Evolutionary conservation across 1,140 invertebrate genomes (phyloP), one percentile per base, ranked within the genome.

Genomic region (Caenorhabditis briggsae): DNA sequence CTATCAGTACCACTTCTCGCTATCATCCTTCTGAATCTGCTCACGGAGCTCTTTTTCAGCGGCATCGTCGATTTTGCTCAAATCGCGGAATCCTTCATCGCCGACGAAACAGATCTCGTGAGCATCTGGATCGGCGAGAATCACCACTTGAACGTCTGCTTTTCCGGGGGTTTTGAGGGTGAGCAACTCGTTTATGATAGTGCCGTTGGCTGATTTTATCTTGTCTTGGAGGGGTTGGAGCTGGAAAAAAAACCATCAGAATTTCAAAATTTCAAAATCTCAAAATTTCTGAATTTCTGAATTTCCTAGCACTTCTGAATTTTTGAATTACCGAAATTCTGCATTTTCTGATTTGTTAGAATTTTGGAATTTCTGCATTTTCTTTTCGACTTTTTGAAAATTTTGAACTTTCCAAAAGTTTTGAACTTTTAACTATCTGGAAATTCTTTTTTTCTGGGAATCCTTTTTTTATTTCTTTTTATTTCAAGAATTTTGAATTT

Each of bases 151-250:
- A 0, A 99, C 97, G 11, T 96, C 96, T 2, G 96, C 96, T 93
- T 99, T 99, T 70, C 96, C 97, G 0, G 97, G 97, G 0, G 97
- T 99, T 90, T 97, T 96, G 74, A 99, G 93, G 85, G 95, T 96
- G 48, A 97, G 95, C 11, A 97, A 93, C 16, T 96, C 96, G 3
- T 95, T 98, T 11, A 98, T 93, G 89, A 98, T 96, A 61, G 94
- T 96, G 83, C 95, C 93, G 14, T 95, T 94, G 14, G 93, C 94
- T 23, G 95, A 94, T 89, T 95, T 94, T 61, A 98, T 95, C 88
- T 94, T 95, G 88, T 95, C 93, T 90, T 97, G 94, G 85, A 98
- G 95, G 14, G 93, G 92, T 50, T 95, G 93, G 90, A 98, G 95
- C 89, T 93, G 64, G 18, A 84, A 84, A 33, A 74, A 12, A 18